Evolutionary conservation across 1,140 invertebrate species (phyloP), one percentile per base, ranked within the genome.

Genomic region (Ceratosolen solmsi): DNA sequence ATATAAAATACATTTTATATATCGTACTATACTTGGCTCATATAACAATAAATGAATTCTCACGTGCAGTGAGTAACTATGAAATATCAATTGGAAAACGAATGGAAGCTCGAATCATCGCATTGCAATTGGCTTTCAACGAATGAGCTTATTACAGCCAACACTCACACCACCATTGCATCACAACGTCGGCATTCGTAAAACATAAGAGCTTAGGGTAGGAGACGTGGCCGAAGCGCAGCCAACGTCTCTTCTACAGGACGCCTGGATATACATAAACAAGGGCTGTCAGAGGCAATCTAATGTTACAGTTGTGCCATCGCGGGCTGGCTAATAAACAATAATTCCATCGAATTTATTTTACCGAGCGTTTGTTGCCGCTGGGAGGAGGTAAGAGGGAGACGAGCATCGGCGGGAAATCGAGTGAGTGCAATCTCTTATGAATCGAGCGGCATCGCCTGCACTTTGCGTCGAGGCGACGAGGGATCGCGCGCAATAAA

Each of bases 401-500:
- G 68, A 9, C 22, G 17, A 33, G 17, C 63, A 36, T 38, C 41
- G 68, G 15, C 2, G 11, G 36, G 41, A 71, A 71, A 46, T 72
- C 70, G 25, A 54, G 15, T 17, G 60, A 33, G 76, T 65, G n/a
- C 65, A 71, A 79, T 56, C 77, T 56, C 77, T 71, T 58, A 78
- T 22, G 51, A 79, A 58, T 58, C 65, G 51, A 56, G 51, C 36
- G 46, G 41, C 41, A 25, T 68, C 27, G 27, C 5, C 51, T 54
- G 20, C 73, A 30, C 13, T 27, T 51, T 20, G 9, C 70, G n/a
- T 36, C 38, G n/a, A n/a, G 27, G 5, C 33, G 7, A 4, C 27
- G 72, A 33, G 30, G 22, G 46, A 72, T 11, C 13, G 33, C 30
- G 30, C 72, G 25, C 38, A 74, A 74, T 74, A 80, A 74, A 38